A percentile compares a stretch with the other conserved stretches of the same genome.
Evolutionary conservation across 2,113 vertebrate genomes (phyloP).

Genomic region (Suricata suricatta): DNA sequence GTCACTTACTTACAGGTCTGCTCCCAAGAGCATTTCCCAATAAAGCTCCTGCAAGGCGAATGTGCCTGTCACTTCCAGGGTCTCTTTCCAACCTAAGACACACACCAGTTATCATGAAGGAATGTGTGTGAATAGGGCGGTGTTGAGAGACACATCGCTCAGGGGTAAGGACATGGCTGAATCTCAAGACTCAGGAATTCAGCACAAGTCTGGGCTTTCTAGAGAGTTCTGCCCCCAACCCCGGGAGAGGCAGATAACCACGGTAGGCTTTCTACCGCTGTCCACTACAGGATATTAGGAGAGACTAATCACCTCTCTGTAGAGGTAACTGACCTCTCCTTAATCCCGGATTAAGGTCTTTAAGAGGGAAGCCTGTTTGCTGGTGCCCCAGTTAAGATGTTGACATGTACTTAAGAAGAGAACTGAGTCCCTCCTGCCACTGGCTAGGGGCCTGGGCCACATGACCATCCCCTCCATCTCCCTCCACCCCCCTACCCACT

Average conservation of each 20-base stretch:
- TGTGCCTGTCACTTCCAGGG: neutral
- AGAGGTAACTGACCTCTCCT: constrained; percentile 83
- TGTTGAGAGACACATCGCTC: no score
- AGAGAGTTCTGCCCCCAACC: neutral
- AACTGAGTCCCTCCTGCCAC: constrained; percentile 51
- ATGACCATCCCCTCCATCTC: constrained; percentile 33
- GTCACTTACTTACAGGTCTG: neutral
- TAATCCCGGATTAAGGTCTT: constrained; percentile 89
- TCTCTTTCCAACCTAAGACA: neutral
- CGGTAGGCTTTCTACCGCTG: neutral
- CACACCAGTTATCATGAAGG: neutral
- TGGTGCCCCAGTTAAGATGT: constrained; percentile 85
- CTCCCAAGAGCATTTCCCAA: neutral
- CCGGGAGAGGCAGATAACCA: neutral
- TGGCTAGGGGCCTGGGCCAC: neutral
- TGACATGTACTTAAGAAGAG: constrained; percentile 75
- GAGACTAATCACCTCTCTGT: constrained; percentile 82
- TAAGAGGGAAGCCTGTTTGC: constrained; percentile 79
- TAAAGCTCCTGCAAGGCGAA: neutral
- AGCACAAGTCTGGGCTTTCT: neutral
- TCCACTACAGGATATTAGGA: constrained; percentile 68
- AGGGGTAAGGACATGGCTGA: neutral
- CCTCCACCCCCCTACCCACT: constrained; percentile 41
- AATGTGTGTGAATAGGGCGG: neutral
- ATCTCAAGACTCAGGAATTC: neutral